phyloP scores from a whole-genome alignment of 2,888 invertebrate genomes.

The Drosophila paracracens region DNA sequence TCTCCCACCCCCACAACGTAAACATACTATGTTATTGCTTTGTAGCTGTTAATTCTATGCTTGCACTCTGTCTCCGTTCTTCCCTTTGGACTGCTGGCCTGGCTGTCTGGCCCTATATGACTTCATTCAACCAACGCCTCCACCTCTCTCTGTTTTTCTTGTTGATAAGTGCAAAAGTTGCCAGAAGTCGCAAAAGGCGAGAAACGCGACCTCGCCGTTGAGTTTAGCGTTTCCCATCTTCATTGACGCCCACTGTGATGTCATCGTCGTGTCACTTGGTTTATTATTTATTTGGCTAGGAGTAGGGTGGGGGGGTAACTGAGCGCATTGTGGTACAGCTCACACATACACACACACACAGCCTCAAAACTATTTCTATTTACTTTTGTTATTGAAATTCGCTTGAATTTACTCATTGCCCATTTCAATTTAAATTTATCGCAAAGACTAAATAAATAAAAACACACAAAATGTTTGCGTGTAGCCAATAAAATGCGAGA shows the following conservation, averaged over 20 bases:
- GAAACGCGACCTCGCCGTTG: slow-evolving; percentile 38
- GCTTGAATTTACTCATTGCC: slow-evolving; percentile 40
- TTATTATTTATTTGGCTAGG: slow-evolving; percentile 31
- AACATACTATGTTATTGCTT: background rate
- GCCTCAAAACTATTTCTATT: slow-evolving; percentile 27
- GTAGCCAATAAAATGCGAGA: slow-evolving; percentile 13
- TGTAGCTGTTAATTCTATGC: slow-evolving; percentile 25
- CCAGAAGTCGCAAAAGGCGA: slow-evolving; percentile 16
- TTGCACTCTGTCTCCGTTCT: slow-evolving; percentile 29
- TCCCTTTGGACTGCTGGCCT: slow-evolving; percentile 30
- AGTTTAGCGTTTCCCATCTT: slow-evolving; percentile 32
- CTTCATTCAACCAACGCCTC: slow-evolving; percentile 56
- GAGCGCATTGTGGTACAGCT: background rate
- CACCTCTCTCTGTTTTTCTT: background rate
- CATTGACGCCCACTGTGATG: slow-evolving; percentile 54
- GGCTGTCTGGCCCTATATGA: slow-evolving; percentile 31
- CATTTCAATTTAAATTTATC: slow-evolving; percentile 51
- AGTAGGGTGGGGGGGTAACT: background rate
- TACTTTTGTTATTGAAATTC: slow-evolving; percentile 62
- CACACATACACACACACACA: background rate
- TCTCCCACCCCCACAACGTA: slow-evolving; percentile 1
- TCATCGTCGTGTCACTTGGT: slow-evolving; percentile 60
- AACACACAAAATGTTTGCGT: background rate
- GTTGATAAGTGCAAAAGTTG: slow-evolving; percentile 38
- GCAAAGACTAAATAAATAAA: slow-evolving; percentile 19